Percentiles rank a stretch among this genome's conserved stretches.
phyloP scores from a whole-genome alignment of 2,888 invertebrate genomes.

The Dioctria rufipes region DNA sequence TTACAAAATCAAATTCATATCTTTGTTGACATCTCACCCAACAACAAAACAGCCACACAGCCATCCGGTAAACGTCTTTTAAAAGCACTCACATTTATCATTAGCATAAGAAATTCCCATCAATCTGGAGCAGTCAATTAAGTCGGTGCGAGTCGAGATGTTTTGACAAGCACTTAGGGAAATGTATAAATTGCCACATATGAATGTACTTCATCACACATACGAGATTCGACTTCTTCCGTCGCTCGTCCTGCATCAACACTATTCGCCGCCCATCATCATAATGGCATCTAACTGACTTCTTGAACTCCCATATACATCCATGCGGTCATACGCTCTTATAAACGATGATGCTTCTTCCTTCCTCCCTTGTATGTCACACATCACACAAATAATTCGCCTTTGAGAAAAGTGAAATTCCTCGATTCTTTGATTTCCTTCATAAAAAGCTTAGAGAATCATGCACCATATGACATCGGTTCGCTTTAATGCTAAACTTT shows the following conservation, averaged over 20 bases:
- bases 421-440: slow-evolving; percentile 24
- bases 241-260: neutral
- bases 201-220: slow-evolving; percentile 38
- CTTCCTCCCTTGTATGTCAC: neutral
- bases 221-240: neutral
- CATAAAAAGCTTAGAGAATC: slow-evolving; percentile 30
- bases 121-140: slow-evolving; percentile 45
- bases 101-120: slow-evolving; percentile 41
- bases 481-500: slow-evolving; percentile 21
- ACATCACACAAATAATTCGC: too few relatives aligned
- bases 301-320: neutral
- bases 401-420: neutral
- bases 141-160: slow-evolving; percentile 14
- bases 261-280: neutral
- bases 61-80: neutral
- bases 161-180: slow-evolving; percentile 45
- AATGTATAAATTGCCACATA: slow-evolving; percentile 38
- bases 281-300: neutral
- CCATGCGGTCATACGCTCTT: neutral
- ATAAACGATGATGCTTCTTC: neutral
- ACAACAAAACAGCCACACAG: too few relatives aligned
- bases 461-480: slow-evolving; percentile 28
- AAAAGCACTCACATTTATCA: slow-evolving; percentile 27
- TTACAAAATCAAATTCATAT: too few relatives aligned
- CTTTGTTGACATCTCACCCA: too few relatives aligned